Evolutionary conservation across 1,140 invertebrate genomes (phyloP), one percentile per base, ranked within the genome.

Genomic region (Tetranychus cinnabarinus): DNA sequence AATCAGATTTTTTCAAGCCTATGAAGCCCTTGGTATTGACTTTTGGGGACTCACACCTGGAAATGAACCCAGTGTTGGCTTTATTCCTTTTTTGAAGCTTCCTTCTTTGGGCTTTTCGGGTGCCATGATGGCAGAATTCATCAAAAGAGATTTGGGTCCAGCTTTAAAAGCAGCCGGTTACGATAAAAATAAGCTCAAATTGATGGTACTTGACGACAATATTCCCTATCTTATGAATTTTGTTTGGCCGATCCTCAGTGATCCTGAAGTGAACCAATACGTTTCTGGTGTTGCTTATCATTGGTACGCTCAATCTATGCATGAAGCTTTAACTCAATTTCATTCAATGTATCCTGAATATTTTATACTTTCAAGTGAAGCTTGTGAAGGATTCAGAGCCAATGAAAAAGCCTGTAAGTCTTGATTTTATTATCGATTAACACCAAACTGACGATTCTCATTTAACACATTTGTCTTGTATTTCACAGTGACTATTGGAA

Each of bases 11-110:
- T 68, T 82, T 3, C 67, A 80, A 62, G 75, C 71, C 33, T 82
- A 82, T 68, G 68, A 72, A 64, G 70, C 71, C 3, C 62, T 75
- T 33, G 76, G 74, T 31, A 68, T 81, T 47, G 63, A 70, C 7
- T 71, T 82, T 54, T 82, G 79, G 79, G 80, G 75, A n/a, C 36
- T 82, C 5, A 82, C 81, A 2, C 71, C 75, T 1, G 77, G 79
- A 64, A 81, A 81, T 68, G 79, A 81, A 66, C 79, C 79, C 10
- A 66, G 63, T 33, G 70, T 74, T 66, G 75, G 76, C 1, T 66
- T 71, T 31, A 66, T 77, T 48, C 67, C 72, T 0, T 67, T 78
- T 1, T 72, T 80, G 5, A 68, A 70, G 1, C 54, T 12, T 3
- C 54, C 60, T 47, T 42, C 15, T n/a, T 8, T 62, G 2, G 52